Evolutionary conservation across 2,888 invertebrate genomes (phyloP).

Genomic region (Lithodes maja): DNA sequence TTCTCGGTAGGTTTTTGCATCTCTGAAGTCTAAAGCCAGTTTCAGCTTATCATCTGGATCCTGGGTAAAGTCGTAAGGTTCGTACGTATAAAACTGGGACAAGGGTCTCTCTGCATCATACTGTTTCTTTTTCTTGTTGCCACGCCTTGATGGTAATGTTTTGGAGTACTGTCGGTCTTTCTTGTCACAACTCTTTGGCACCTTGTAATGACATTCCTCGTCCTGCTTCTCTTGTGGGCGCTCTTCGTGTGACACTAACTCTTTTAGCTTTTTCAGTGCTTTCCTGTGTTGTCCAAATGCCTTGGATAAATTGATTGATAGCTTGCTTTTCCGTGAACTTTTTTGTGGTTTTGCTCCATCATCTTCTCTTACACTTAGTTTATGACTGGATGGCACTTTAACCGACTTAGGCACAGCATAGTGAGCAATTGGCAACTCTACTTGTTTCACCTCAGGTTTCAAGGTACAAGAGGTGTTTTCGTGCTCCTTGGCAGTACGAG

Average conservation of each 20-base stretch:
- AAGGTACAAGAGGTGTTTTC: background rate
- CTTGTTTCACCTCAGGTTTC: background rate
- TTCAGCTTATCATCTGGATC: background rate
- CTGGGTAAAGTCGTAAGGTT: constrained; percentile 10
- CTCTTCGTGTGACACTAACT: background rate
- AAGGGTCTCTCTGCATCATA: background rate
- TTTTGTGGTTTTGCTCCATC: background rate
- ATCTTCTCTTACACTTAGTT: background rate
- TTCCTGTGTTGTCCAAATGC: constrained; percentile 8
- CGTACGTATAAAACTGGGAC: constrained; percentile 12
- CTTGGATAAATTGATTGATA: background rate
- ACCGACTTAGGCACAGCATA: background rate
- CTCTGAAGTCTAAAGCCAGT: constrained; percentile 36
- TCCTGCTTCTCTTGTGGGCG: background rate
- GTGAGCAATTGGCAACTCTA: background rate
- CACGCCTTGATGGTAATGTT: background rate
- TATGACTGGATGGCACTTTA: background rate
- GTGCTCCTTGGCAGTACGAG: background rate
- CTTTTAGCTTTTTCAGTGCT: background rate
- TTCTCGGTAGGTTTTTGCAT: constrained; percentile 22
- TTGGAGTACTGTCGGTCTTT: background rate
- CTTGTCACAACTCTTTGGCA: background rate
- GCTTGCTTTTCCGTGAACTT: background rate
- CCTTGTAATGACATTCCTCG: background rate
- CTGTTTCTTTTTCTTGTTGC: background rate